Evolutionary conservation across 2,888 invertebrate species (phyloP), one percentile per base, ranked within the genome.

Genomic region (Calliphora vomitoria): DNA sequence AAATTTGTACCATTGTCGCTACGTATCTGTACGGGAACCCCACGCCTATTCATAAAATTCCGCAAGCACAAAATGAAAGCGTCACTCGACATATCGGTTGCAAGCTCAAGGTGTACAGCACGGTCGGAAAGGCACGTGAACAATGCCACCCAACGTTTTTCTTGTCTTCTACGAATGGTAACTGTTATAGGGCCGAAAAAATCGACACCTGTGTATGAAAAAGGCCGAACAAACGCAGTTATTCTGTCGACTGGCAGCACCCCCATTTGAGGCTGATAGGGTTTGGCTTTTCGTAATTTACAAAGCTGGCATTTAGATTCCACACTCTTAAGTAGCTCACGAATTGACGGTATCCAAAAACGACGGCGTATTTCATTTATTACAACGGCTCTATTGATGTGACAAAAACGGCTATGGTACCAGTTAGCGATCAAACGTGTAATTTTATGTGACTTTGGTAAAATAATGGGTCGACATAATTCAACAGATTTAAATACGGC

Each of bases 171-270:
- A n/a, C 60, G 55, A 38, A 80, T 35, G 6, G 44, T 71, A 18
- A 62, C 69, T 8, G 44, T 50, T 25, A 69, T 47, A 15, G 79
- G 60, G 20, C 47, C 79, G 38, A 69, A 79, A 41, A 58, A 68
- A 58, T 79, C 69, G 25, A 90, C 44, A 0, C 90, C 90, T 8
- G 89, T 88, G 62, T 89, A 89, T 0, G 82, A 69, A 60, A 89
- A 68, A n/a, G 68, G 55, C 8, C 68, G 66, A 2, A 78, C 68
- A 44, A 41, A 78, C n/a, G 78, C 55, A 3, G 78, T 78, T 8
- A 62, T 58, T 20, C 60, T 55, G 11, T 79, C 79, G 8, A 69
- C 20, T 2, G 68, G 58, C 15, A 80, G 35, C 5, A 47, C 5
- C n/a, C 38, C 58, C 69, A 79, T 79, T 31, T 69, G 79, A 18